These are phyloP conservation scores for Deroplatys truncata DNA, from an alignment of 2,888 invertebrate species.

Conservation along the genomic window DNA sequence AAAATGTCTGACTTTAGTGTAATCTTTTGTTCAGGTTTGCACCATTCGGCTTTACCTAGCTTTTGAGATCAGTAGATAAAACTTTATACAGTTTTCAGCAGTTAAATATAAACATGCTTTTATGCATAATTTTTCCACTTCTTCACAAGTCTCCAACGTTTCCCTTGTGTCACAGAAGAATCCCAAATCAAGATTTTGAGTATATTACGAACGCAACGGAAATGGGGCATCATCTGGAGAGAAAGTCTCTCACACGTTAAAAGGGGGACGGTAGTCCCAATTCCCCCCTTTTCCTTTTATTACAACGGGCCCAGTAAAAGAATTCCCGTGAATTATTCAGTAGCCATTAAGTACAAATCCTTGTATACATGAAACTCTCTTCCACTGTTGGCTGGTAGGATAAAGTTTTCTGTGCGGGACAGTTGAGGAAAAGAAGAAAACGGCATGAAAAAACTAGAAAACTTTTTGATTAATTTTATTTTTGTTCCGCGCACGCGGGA, in stretches of 20 bases:
- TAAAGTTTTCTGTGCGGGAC: not conserved
- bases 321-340: constrained; percentile 20
- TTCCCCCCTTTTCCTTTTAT: not conserved
- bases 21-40: too few species aligned
- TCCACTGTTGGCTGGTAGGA: not conserved
- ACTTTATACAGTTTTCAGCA: not conserved
- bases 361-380: constrained; percentile 8
- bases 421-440: not conserved
- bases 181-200: not conserved
- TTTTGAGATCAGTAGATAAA: not conserved
- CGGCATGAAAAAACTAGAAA: constrained; percentile 1
- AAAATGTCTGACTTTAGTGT: too few species aligned
- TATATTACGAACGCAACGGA: not conserved
- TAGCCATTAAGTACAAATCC: constrained; percentile 22
- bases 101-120: not conserved
- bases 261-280: not conserved
- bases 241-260: not conserved
- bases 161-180: not conserved
- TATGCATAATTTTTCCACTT: not conserved
- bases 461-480: constrained; percentile 14
- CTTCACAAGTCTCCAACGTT: not conserved
- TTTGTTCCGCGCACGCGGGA: not conserved
- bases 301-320: not conserved
- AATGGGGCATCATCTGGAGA: not conserved
- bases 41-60: too few species aligned